Evolutionary conservation across 2,113 vertebrate genomes (phyloP), one percentile per base, ranked within the genome.

Genomic region (Scomber japonicus): DNA sequence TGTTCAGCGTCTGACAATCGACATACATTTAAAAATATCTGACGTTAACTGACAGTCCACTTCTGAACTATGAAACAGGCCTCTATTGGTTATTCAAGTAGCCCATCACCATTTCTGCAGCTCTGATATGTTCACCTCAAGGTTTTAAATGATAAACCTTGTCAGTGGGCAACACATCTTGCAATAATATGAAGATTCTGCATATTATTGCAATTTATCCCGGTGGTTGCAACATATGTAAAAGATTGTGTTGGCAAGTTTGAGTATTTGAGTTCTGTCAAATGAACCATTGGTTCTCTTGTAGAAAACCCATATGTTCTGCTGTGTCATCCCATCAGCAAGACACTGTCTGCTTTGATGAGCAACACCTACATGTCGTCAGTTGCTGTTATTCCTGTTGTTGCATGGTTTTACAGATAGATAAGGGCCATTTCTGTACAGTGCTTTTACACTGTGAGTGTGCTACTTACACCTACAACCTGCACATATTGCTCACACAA

Each of bases 181-280:
- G 16, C 24, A 60, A 65, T 81, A 40, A 65, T 74, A 78, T 71
- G 65, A 35, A 70, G 48, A 79, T 80, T 64, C 12, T 27, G 24
- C 24, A 27, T 27, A 27, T 27, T 27, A 27, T 27, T 27, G 24
- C 24, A 27, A 65, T 27, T 57, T 78, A 27, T 27, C 24, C 54
- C 55, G 24, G 10, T 78, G 66, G 14, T 61, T 50, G 27, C 72
- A 70, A 82, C 55, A 75, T 86, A 73, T 80, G 16, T 53, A 71
- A 78, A 71, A 65, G 11, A 45, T 67, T 16, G 75, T n/a, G 21
- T 48, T 76, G 30, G 54, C 30, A 66, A 46, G 7, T 61, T 60
- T 70, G 16, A 82, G 59, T 17, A 21, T 56, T 72, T 71, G 44
- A 27, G 19, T 55, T 72, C 31, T 65, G 71, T 80, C 27, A 64